These are phyloP conservation scores for Xylota sylvarum DNA, from an alignment of 2,888 invertebrate species.

Conservation along the genomic window DNA sequence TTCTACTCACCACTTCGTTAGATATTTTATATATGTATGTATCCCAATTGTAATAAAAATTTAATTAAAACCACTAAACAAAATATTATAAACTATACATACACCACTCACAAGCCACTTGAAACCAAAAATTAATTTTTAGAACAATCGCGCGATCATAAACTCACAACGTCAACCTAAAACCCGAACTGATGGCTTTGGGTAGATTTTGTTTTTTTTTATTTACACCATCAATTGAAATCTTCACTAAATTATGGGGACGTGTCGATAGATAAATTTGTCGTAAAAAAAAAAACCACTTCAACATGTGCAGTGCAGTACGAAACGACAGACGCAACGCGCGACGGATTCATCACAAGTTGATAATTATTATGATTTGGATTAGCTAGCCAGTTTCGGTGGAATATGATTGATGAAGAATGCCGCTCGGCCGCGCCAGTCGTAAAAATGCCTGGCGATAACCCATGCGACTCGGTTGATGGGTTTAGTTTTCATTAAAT, in stretches of 20 bases:
- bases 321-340: background rate
- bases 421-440: background rate
- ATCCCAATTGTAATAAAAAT: background rate
- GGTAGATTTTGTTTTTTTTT: background rate
- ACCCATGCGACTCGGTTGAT: conserved; percentile 28
- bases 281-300: conserved; percentile 27
- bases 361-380: conserved; percentile 40
- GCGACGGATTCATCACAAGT: conserved; percentile 5
- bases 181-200: background rate
- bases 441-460: conserved; percentile 16
- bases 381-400: conserved; percentile 15
- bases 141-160: background rate
- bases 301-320: background rate
- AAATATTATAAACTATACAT: background rate
- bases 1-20: background rate
- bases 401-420: conserved; percentile 28
- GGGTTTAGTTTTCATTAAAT: conserved; percentile 34
- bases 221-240: conserved; percentile 5
- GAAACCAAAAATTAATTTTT: conserved; percentile 5
- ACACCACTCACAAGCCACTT: background rate
- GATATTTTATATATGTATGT: background rate
- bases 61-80: background rate
- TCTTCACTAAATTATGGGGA: background rate
- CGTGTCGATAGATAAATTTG: conserved; percentile 45
- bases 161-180: conserved; percentile 6